Evolutionary conservation across 1,140 invertebrate species (phyloP).

Genomic region (Araneus ventricosus): DNA sequence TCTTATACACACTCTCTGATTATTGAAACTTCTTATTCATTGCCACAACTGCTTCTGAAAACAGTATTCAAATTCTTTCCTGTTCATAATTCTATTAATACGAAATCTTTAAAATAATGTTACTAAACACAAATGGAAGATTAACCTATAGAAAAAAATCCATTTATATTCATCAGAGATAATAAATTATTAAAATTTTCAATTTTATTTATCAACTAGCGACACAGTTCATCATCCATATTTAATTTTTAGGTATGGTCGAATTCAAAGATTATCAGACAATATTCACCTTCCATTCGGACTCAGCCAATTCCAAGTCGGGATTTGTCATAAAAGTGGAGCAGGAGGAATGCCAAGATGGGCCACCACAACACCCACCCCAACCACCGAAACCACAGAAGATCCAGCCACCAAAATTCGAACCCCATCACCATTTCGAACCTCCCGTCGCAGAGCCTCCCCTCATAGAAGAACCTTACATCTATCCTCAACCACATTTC

Average conservation of each 20-base stretch:
- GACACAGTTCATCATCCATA: neutral
- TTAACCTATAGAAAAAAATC: no score
- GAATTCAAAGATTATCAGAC: slow-evolving; percentile 77
- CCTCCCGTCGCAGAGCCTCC: slow-evolving; percentile 31
- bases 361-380: neutral
- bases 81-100: no score
- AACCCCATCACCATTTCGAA: slow-evolving; percentile 27
- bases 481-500: slow-evolving; percentile 14
- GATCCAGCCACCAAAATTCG: slow-evolving; percentile 4
- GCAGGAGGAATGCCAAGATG: slow-evolving; percentile 76
- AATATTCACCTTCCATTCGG: slow-evolving; percentile 76
- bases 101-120: no score
- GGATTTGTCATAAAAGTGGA: slow-evolving; percentile 77
- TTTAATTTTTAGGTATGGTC: slow-evolving; percentile 66
- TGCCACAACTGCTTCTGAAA: no score
- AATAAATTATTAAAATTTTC: neutral
- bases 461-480: neutral
- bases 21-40: no score
- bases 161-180: no score
- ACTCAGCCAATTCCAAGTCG: slow-evolving; percentile 70
- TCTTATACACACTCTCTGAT: no score
- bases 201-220: slow-evolving; percentile 3
- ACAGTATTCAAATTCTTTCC: no score
- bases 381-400: neutral
- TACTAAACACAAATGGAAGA: no score